A percentile compares a stretch with the other conserved stretches of the same genome.
These are phyloP conservation scores for Phymanthus crucifer DNA, from an alignment of 92 coral and sea anemone genomes.

Conservation along the genomic window DNA sequence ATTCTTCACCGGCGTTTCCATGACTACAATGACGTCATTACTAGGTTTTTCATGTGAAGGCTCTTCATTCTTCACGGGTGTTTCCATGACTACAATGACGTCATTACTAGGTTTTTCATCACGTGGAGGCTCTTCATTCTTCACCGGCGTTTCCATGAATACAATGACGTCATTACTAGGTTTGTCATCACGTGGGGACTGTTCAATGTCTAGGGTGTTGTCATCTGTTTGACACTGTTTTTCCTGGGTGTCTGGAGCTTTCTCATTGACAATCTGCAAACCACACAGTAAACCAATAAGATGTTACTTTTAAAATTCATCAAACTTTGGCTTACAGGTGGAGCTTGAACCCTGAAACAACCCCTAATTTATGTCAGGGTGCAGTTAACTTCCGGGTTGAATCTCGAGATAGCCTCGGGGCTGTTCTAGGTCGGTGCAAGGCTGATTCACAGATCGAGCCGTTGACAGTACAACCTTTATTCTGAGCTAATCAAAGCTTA, in stretches of 20 bases:
- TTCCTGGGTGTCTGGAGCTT: slow-evolving; percentile 26
- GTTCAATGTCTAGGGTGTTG: neutral
- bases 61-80: neutral
- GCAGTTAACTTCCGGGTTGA: no score
- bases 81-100: slow-evolving; percentile 10
- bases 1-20: slow-evolving; percentile 11
- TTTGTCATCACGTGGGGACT: neutral
- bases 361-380: no score
- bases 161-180: slow-evolving; percentile 9
- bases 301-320: no score
- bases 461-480: no score
- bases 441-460: no score
- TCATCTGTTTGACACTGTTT: slow-evolving; percentile 40
- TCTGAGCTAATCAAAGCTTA: no score
- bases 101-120: slow-evolving; percentile 4
- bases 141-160: slow-evolving; percentile 16
- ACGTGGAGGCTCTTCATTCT: neutral
- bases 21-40: slow-evolving; percentile 8
- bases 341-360: no score
- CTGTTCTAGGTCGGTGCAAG: no score
- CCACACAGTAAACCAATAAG: neutral
- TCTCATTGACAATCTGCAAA: slow-evolving; percentile 19
- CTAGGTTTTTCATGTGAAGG: slow-evolving; percentile 11
- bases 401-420: no score
- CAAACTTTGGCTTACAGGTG: neutral